These are phyloP conservation scores for Lithosia quadra DNA, from an alignment of 2,888 invertebrate species.

Conservation along the genomic window DNA sequence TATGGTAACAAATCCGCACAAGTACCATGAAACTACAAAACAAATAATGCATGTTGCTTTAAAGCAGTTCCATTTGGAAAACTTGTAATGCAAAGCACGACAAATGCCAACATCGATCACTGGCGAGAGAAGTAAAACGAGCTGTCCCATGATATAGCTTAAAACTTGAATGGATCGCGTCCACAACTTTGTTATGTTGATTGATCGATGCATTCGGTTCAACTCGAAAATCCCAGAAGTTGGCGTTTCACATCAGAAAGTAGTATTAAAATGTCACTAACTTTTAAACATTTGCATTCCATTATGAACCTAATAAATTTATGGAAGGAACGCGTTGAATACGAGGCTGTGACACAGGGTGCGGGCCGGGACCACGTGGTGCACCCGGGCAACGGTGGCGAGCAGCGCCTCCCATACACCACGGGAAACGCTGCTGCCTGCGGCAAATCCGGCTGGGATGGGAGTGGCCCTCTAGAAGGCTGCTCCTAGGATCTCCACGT, in stretches of 20 bases:
- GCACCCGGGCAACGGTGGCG: too few relatives aligned
- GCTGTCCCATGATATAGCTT: neutral
- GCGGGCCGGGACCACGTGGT: too few relatives aligned
- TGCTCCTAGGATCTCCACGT: too few relatives aligned
- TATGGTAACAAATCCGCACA: too few relatives aligned
- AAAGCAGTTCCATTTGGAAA: neutral
- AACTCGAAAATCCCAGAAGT: neutral
- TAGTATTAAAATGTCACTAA: neutral
- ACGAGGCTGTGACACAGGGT: too few relatives aligned
- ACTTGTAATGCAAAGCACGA: neutral
- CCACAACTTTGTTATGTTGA: slow-evolving; percentile 4
- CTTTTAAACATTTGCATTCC: too few relatives aligned
- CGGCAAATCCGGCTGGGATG: too few relatives aligned
- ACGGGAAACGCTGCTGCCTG: too few relatives aligned
- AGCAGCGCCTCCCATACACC: too few relatives aligned
- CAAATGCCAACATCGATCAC: neutral
- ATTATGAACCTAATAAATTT: too few relatives aligned
- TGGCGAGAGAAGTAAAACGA: neutral
- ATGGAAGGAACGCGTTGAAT: too few relatives aligned
- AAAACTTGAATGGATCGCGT: slow-evolving; percentile 3
- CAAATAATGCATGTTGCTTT: neutral
- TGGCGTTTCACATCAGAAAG: neutral
- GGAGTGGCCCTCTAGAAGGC: too few relatives aligned
- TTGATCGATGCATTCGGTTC: slow-evolving; percentile 4
- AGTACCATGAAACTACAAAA: neutral